Percentiles rank a stretch among this genome's conserved stretches.
These are phyloP conservation scores for Epinephelus coioides DNA, from an alignment of 2,797 vertebrate species.

Conservation along the genomic window DNA sequence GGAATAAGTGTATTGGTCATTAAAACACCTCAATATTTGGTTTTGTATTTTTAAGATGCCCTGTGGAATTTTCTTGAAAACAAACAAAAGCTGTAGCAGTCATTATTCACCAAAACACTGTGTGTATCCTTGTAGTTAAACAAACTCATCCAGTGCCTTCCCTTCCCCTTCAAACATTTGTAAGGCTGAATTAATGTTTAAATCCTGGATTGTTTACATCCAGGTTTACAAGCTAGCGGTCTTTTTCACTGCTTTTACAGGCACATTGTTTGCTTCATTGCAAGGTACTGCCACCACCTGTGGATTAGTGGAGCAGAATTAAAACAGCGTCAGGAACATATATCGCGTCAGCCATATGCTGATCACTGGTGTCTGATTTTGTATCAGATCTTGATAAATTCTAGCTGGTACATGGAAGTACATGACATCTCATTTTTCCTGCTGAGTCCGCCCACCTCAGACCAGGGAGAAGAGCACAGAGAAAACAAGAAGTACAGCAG, in stretches of 20 bases:
- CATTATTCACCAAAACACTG: background rate
- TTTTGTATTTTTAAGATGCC: background rate
- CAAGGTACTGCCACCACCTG: background rate
- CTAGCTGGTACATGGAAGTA: background rate
- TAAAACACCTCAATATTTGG: background rate
- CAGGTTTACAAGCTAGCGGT: background rate
- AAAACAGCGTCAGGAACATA: background rate
- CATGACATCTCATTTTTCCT: background rate
- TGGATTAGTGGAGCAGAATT: background rate
- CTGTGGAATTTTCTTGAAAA: background rate
- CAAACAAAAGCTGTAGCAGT: background rate
- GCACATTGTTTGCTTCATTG: background rate
- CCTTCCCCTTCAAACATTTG: background rate
- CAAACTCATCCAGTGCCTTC: background rate
- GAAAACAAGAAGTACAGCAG: background rate
- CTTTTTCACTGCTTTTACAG: background rate
- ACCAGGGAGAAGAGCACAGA: background rate
- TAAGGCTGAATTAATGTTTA: background rate
- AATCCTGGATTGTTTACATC: background rate
- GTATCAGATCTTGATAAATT: background rate
- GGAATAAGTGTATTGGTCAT: background rate
- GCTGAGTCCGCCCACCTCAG: background rate
- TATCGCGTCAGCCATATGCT: background rate
- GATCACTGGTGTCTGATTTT: background rate
- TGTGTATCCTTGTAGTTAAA: background rate